Conservation (phyloP, 2,113 vertebrate species). For the Oreochromis tanganicae region DNA sequence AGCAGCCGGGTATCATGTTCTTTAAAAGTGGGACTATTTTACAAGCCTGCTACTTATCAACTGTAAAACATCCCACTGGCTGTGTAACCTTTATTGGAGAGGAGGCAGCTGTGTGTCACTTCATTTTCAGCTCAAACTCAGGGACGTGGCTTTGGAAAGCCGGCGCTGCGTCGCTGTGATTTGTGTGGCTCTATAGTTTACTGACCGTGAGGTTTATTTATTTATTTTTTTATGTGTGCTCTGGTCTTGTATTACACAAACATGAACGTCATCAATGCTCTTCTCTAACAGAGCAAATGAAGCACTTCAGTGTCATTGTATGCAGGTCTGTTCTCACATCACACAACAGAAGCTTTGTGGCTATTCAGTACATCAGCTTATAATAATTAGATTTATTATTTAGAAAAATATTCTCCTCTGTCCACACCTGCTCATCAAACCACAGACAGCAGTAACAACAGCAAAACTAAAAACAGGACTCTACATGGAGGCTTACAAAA, state of each 20-base stretch:
- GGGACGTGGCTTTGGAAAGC: conserved; percentile 1
- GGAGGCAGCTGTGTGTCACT: not conserved
- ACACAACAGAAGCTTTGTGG: not conserved
- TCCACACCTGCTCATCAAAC: not conserved
- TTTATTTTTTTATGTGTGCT: not conserved
- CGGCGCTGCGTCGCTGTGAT: not conserved
- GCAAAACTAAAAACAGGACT: not conserved
- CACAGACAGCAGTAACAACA: not conserved
- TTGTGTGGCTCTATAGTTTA: conserved; percentile 2
- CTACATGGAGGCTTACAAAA: not conserved
- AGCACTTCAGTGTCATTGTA: not conserved
- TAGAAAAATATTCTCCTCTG: not conserved
- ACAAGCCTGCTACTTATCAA: conserved; percentile 1
- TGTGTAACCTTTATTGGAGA: conserved; percentile 2
- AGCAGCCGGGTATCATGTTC: not conserved
- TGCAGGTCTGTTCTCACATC: not conserved
- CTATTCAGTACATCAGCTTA: not conserved
- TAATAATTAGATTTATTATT: not conserved
- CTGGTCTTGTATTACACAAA: not conserved
- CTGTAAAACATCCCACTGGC: conserved; percentile 14
- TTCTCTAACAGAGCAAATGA: not conserved
- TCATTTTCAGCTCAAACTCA: not conserved
- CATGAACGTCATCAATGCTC: not conserved
- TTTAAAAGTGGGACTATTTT: conserved; percentile 9
- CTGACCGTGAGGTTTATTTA: not conserved